These are phyloP conservation scores for Aldrovandia affinis DNA, from an alignment of 2,797 vertebrate species.

Conservation along the genomic window DNA sequence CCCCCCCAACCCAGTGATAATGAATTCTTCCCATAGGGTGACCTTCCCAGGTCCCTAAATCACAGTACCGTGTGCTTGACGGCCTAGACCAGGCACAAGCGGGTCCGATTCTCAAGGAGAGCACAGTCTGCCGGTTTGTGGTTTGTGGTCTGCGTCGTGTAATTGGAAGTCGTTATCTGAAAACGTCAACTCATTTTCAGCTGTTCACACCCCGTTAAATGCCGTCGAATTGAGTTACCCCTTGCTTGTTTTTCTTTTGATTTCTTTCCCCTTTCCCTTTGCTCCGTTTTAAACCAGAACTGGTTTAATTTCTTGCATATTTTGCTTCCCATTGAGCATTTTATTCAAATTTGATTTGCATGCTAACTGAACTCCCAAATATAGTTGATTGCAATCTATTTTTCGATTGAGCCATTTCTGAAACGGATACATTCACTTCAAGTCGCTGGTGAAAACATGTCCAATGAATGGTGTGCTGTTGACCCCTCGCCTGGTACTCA, in stretches of 20 bases:
- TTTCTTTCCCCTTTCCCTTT: neutral
- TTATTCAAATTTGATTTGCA: neutral
- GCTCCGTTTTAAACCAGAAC: neutral
- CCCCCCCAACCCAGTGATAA: neutral
- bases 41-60: neutral
- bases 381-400: neutral
- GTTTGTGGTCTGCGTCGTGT: neutral
- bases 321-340: neutral
- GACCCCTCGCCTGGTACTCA: neutral
- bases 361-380: neutral
- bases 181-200: neutral
- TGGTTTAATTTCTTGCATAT: neutral
- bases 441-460: neutral
- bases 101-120: neutral
- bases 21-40: neutral
- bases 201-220: neutral
- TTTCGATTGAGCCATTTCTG: neutral
- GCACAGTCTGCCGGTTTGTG: neutral
- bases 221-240: neutral
- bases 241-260: neutral
- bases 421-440: neutral
- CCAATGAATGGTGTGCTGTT: neutral
- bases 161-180: neutral
- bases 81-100: neutral
- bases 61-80: neutral